phyloP scores from a whole-genome alignment of 1,140 invertebrate genomes.

The Ceratina japonica region DNA sequence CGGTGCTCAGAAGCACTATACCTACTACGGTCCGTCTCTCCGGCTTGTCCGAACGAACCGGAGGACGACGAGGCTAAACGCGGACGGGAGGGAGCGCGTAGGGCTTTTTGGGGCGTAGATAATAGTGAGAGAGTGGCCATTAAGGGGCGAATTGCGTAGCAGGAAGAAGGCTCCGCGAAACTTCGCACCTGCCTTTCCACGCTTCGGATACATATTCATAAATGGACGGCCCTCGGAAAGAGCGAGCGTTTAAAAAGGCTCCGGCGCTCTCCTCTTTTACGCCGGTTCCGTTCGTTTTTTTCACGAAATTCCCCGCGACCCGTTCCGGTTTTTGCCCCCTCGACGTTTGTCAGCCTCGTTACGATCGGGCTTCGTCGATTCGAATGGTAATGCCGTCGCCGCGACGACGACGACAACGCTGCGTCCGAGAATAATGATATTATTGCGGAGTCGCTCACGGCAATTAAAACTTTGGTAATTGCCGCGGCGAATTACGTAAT shows the following conservation, averaged over 20 bases:
- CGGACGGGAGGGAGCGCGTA: conserved; percentile 1
- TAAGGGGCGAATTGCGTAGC: conserved; percentile 64
- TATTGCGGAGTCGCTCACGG: conserved; percentile 70
- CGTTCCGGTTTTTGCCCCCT: conserved; percentile 4
- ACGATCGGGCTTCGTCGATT: not conserved
- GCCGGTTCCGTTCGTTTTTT: not conserved
- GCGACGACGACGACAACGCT: not conserved
- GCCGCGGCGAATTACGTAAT: conserved; percentile 73
- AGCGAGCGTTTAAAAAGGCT: conserved; percentile 24
- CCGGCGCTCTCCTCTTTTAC: not conserved
- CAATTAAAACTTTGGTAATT: conserved; percentile 78
- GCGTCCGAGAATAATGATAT: conserved; percentile 72
- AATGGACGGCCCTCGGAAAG: conserved; percentile 30
- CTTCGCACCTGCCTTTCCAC: conserved; percentile 66
- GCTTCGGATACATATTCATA: conserved; percentile 57
- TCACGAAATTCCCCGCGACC: not conserved
- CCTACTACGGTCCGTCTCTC: conserved; percentile 43
- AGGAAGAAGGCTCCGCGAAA: conserved; percentile 61
- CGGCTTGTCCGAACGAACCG: conserved; percentile 52
- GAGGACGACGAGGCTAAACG: conserved; percentile 49
- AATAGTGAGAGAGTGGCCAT: conserved; percentile 68
- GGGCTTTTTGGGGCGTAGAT: conserved; percentile 66
- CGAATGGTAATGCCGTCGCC: not conserved
- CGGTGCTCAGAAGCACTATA: conserved; percentile 63
- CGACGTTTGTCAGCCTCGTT: not conserved